These are phyloP conservation scores for Harpalus rubripes DNA, from an alignment of 2,888 invertebrate species.

Conservation along the genomic window DNA sequence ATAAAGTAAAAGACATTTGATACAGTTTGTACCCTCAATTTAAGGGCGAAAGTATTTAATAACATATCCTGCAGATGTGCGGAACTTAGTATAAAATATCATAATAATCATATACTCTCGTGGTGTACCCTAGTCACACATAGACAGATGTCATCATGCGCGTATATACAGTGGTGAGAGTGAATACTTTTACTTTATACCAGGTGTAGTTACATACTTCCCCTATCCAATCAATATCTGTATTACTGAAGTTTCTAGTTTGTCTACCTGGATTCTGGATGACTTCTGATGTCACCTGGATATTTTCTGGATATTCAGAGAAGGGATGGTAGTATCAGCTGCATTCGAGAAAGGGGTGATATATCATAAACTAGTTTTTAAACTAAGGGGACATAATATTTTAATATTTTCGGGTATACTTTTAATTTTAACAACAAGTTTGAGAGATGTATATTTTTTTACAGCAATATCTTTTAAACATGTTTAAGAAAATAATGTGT, in stretches of 20 bases:
- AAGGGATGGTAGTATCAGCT: background rate
- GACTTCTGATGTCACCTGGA: background rate
- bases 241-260: background rate
- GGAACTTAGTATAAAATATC: slow-evolving; percentile 6
- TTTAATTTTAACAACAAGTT: too few relatives aligned
- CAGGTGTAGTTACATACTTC: background rate
- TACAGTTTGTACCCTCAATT: background rate
- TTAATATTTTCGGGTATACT: too few relatives aligned
- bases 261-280: background rate
- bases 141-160: background rate
- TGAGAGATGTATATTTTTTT: too few relatives aligned
- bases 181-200: background rate
- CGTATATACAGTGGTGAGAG: background rate
- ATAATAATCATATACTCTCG: background rate
- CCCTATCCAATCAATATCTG: background rate
- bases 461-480: too few relatives aligned
- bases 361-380: background rate
- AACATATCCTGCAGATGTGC: background rate
- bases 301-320: background rate
- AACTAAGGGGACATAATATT: too few relatives aligned
- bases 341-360: background rate
- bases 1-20: background rate
- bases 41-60: background rate
- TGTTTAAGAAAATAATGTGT: too few relatives aligned
- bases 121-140: background rate